Conservation (phyloP, 2,113 vertebrate genomes). For the Orientallactaga bullata region DNA sequence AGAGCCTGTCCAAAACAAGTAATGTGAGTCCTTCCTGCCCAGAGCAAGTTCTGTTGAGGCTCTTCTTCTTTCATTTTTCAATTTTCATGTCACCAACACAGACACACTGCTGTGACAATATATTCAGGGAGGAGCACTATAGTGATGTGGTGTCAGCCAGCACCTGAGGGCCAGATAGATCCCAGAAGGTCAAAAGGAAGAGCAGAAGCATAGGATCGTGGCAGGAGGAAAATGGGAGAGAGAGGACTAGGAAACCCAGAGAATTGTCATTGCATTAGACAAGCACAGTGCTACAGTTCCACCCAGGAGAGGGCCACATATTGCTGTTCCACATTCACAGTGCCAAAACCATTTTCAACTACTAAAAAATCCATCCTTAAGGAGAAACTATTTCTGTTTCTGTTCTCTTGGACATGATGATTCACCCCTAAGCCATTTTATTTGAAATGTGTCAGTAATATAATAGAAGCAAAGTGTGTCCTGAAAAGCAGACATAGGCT, state of each 20-base stretch:
- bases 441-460: conserved; percentile 71
- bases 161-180: not conserved
- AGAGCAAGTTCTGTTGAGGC: too few relatives aligned
- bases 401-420: conserved; percentile 63
- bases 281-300: not conserved
- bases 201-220: not conserved
- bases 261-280: not conserved
- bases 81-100: not conserved
- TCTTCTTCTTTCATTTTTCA: not conserved
- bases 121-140: not conserved
- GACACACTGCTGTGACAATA: not conserved
- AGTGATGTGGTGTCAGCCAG: not conserved
- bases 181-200: not conserved
- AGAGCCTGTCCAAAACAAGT: not conserved
- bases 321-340: conserved; percentile 1
- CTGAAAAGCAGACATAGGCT: conserved; percentile 75
- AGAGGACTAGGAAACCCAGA: not conserved
- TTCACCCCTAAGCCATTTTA: conserved; percentile 78
- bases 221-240: not conserved
- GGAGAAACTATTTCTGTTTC: conserved; percentile 56
- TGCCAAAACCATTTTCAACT: conserved; percentile 39
- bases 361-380: conserved; percentile 40
- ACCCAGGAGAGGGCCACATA: conserved; percentile 13
- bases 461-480: conserved; percentile 76
- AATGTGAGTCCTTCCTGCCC: too few relatives aligned